Percentiles rank a stretch among this genome's conserved stretches.
Evolutionary conservation across 2,113 vertebrate genomes (phyloP).

Genomic region (Apeltes quadracus): DNA sequence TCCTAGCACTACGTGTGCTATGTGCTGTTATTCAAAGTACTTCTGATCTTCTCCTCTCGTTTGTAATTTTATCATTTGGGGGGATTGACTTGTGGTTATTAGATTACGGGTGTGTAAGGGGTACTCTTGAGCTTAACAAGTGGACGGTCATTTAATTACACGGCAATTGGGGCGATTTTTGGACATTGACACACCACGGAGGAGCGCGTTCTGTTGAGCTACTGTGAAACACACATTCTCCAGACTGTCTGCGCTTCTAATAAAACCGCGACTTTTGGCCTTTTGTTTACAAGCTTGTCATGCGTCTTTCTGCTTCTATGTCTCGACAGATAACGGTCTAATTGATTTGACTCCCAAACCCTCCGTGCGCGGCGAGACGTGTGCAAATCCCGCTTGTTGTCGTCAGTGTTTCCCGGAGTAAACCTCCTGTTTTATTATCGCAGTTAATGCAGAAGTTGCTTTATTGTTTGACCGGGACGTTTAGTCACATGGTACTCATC

Average conservation of each 20-base stretch:
- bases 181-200: not conserved
- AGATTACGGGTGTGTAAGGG: not conserved
- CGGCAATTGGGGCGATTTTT: not conserved
- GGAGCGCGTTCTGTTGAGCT: not conserved
- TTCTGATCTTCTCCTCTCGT: not conserved
- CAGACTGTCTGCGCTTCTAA: not conserved
- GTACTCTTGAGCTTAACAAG: not conserved
- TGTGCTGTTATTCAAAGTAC: not conserved
- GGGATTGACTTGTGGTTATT: not conserved
- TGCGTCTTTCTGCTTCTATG: not conserved
- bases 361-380: not conserved
- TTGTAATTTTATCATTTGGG: slow-evolving; percentile 12
- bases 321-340: not conserved
- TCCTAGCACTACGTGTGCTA: too few relatives aligned
- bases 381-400: slow-evolving; percentile 14
- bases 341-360: not conserved
- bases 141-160: not conserved
- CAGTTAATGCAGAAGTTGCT: slow-evolving; percentile 13
- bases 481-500: slow-evolving; percentile 51
- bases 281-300: slow-evolving; percentile 3
- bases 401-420: slow-evolving; percentile 12
- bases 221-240: not conserved
- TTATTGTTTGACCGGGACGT: slow-evolving; percentile 17
- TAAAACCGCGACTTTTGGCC: not conserved
- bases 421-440: slow-evolving; percentile 41